Evolutionary conservation across 2,797 vertebrate genomes (phyloP).

Genomic region (Sitta carolinensis): DNA sequence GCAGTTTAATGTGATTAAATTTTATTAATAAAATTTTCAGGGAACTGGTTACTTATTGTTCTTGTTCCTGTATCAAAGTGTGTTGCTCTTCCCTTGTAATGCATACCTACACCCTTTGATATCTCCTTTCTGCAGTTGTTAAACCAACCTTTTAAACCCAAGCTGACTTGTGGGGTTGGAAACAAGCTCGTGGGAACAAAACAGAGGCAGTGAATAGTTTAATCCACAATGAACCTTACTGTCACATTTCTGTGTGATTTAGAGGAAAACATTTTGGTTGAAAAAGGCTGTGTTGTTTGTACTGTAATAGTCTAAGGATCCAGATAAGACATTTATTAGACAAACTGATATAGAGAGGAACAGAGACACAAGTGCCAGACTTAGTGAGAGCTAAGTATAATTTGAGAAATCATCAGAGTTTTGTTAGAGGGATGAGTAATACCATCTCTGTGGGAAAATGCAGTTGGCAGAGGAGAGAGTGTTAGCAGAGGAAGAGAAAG

Average conservation of each 20-base stretch:
- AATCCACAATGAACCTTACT: not conserved
- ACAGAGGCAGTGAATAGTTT: slow-evolving; percentile 2
- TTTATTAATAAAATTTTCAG: slow-evolving; percentile 2
- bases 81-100: not conserved
- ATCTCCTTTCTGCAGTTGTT: not conserved
- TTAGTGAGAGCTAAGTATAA: slow-evolving; percentile 33
- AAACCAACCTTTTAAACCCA: slow-evolving; percentile 5
- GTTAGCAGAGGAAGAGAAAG: slow-evolving; percentile 49
- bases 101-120: not conserved
- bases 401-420: slow-evolving; percentile 59
- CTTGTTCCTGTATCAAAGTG: not conserved
- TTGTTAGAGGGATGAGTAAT: slow-evolving; percentile 59
- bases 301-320: slow-evolving; percentile 11
- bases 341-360: not conserved
- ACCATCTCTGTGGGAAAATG: slow-evolving; percentile 57
- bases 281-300: slow-evolving; percentile 27
- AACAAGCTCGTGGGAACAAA: not conserved
- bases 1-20: not conserved
- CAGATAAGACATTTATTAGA: slow-evolving; percentile 38
- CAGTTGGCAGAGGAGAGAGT: slow-evolving; percentile 27
- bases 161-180: not conserved
- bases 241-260: slow-evolving; percentile 16
- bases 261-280: slow-evolving; percentile 21
- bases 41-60: not conserved
- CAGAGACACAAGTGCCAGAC: slow-evolving; percentile 25